Base-by-base conservation (phyloP, 2,888 invertebrate species). In the Pteria penguin region DNA sequence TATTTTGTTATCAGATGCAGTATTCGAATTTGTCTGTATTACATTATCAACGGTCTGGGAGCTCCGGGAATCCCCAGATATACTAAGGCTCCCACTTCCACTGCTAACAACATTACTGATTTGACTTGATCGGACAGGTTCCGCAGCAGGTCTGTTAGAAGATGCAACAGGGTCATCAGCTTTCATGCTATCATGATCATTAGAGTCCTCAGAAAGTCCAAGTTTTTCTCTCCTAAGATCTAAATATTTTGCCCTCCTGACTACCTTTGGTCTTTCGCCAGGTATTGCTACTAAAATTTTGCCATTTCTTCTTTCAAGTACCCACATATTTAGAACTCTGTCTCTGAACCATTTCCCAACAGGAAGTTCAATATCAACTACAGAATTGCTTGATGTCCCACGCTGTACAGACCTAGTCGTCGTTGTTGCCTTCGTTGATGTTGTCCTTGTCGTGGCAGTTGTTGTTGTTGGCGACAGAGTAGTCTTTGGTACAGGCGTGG, bases 291-390 rank as follows among this genome's bases (percentile, higher is more conserved):
- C 52, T 24, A 63, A 31, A 8, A 73, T 58, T 2, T 36, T 33
- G 2, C 73, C 73, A 32, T 33, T 54, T 33, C 69, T 24, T n/a
- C 65, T 26, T 11, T 60, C 55, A 18, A 77, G 32, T 18, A 77
- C 76, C 76, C 76, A 77, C 54, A 52, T n/a, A 1, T 65, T 52
- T 4, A 72, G 60, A 22, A 58, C 73, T 0, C 36, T 54, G 29
- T 77, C 76, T 60, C 57, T 65, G 11, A 33, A 18, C 76, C 76
- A 77, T 24, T 33, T 36, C n/a, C 45, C 54, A 26, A 65, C 22
- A 11, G 18, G 3, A 4, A 68, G 33, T 11, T 32, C 24, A 2
- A 68, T 24, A 45, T 45, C 45, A 14, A 45, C 11, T 14, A 14
- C 45, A 14, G 18, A 8, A 8, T 14, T 45, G 18, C 45, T 45